These are phyloP conservation scores for Sepioteuthis lessoniana DNA, from an alignment of 2,888 invertebrate species.

Conservation along the genomic window DNA sequence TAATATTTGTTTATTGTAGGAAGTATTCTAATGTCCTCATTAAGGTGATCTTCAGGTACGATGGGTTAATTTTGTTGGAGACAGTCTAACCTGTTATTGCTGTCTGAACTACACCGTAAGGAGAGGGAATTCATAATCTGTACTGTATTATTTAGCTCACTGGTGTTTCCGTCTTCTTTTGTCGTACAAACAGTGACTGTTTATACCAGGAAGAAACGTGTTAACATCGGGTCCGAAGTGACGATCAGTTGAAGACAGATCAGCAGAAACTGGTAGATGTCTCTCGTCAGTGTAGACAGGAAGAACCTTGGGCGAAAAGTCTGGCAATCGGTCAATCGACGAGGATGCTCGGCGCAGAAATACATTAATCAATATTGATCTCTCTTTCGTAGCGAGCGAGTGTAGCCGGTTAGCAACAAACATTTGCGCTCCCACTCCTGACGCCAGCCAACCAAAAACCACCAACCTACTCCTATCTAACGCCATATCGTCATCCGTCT, in stretches of 20 bases:
- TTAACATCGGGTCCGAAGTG: neutral
- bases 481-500: neutral
- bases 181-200: neutral
- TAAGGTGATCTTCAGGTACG: no score
- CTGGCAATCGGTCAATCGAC: neutral
- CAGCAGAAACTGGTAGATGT: constrained; percentile 33
- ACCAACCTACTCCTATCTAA: neutral
- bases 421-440: neutral
- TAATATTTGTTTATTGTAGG: no score
- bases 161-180: neutral
- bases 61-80: no score
- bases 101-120: no score
- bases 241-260: neutral
- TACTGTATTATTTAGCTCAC: neutral
- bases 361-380: neutral
- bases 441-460: neutral
- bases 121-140: neutral
- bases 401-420: neutral
- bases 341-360: neutral
- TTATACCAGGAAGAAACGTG: neutral
- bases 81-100: no score
- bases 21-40: no score
- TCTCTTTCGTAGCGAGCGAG: neutral
- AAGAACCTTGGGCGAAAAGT: neutral
- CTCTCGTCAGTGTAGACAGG: neutral